A percentile compares a stretch with the other conserved stretches of the same genome.
These are phyloP conservation scores for Silurus meridionalis DNA, from an alignment of 2,113 vertebrate species.

Conservation along the genomic window DNA sequence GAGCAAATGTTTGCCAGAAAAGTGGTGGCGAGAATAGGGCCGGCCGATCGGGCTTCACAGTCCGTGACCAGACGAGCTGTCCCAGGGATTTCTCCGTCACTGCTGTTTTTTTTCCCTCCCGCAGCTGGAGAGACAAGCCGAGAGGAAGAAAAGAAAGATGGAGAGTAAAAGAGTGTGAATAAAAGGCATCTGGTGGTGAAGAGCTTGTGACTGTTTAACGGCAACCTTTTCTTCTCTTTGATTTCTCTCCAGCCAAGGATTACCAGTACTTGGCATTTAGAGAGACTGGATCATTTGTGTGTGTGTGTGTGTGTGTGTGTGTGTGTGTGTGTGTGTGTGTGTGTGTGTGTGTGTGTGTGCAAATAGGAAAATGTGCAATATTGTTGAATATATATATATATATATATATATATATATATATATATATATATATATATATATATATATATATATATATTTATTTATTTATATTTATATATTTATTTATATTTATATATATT, in stretches of 20 bases:
- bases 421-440: no score
- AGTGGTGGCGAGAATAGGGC: constrained; percentile 84
- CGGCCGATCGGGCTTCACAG: constrained; percentile 70
- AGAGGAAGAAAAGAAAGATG: constrained; percentile 61
- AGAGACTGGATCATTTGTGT: constrained; percentile 73
- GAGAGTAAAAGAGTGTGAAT: constrained; percentile 70
- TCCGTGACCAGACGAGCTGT: constrained; percentile 99
- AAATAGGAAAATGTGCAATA: not conserved
- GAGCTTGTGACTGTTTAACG: constrained; percentile 80
- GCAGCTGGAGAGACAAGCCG: constrained; percentile 82
- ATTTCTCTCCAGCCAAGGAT: constrained; percentile 76
- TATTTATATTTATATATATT: no score
- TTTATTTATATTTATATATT: no score
- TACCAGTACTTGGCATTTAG: constrained; percentile 76
- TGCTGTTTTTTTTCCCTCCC: constrained; percentile 73
- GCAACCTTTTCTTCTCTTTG: constrained; percentile 78
- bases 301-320: constrained; percentile 52
- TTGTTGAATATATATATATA: not conserved
- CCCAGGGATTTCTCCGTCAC: constrained; percentile 86
- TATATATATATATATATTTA: no score
- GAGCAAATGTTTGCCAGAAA: constrained; percentile 91
- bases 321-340: constrained; percentile 41
- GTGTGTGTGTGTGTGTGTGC: constrained; percentile 1
- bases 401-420: no score
- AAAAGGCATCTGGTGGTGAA: constrained; percentile 93